Base-by-base conservation (phyloP, 2,113 vertebrate species). In the Aphelocoma coerulescens region DNA sequence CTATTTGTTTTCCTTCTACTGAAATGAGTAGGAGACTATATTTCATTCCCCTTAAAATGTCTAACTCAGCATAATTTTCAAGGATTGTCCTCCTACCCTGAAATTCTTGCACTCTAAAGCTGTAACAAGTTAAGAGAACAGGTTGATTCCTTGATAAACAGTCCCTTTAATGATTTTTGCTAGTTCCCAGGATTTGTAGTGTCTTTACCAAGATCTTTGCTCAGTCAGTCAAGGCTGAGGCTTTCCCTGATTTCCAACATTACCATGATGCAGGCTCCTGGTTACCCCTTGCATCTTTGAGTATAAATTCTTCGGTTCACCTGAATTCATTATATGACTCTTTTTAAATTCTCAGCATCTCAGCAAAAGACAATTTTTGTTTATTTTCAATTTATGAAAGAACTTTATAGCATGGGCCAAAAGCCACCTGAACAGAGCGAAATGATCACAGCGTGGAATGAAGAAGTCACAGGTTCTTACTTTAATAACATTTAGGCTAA, bases 251-350 rank as follows among this genome's bases (percentile, higher is more conserved):
- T 52, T 89, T 61, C n/a, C 52, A 54, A 1, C 13, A 44, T 2
- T 10, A 69, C 12, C 3, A 0, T 1, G 4, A 55, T 26, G 28
- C 22, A 76, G 30, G 26, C 4, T 83, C 18, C 48, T 39, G 4
- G 11, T 30, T 46, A 61, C 7, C 46, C 19, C 39, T 52, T 67
- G 6, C 16, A 87, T 20, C 37, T 75, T 48, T 39, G 10, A 75
- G 27, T 13, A 48, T 13, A 63, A 89, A 51, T 67, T 81, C 58
- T 59, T 59, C 27, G 35, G 39, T 46, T 27, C 18, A 51, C 8
- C 7, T 22, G 6, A 91, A 89, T 18, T 66, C 17, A 44, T 41
- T 16, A 16, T 37, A 26, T 8, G 6, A 23, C 23, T 52, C 5
- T 85, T 87, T 72, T 41, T 6, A 72, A 94, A 79, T 23, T 68